phyloP scores from a whole-genome alignment of 53 echinoderm and acorn worm species.

The Pentamera pediparva region DNA sequence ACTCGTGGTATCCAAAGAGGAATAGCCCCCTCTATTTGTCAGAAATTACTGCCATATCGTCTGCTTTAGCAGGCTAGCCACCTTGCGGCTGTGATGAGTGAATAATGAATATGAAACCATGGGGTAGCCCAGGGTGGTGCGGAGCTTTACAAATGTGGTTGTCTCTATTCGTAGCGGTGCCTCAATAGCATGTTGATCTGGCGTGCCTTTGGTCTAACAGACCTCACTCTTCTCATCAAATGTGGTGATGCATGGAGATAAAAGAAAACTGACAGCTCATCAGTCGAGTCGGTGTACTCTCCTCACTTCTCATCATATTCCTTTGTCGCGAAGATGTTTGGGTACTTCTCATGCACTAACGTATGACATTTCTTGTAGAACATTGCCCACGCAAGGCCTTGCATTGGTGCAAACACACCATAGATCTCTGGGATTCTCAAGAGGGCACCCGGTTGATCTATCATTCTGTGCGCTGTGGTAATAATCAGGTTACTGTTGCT shows the following conservation, averaged over 20 bases:
- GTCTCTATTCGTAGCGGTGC: background rate
- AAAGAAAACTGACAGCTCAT: too few relatives aligned
- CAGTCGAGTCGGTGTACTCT: too few relatives aligned
- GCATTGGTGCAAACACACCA: slow-evolving; percentile 3
- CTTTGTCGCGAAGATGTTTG: background rate
- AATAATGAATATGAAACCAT: too few relatives aligned
- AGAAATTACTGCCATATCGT: too few relatives aligned
- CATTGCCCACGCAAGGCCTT: slow-evolving; percentile 16
- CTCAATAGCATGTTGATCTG: too few relatives aligned
- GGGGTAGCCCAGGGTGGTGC: too few relatives aligned
- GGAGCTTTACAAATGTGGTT: background rate
- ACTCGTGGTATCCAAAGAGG: too few relatives aligned
- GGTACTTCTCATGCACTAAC: background rate
- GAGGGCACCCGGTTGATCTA: background rate
- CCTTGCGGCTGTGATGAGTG: too few relatives aligned
- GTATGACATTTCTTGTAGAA: background rate
- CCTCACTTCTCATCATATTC: slow-evolving; percentile 3
- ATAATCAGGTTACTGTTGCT: slow-evolving; percentile 19
- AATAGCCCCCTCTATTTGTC: too few relatives aligned
- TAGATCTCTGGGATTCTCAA: slow-evolving; percentile 15
- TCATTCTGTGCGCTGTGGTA: background rate
- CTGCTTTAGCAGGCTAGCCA: too few relatives aligned
- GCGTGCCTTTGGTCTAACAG: too few relatives aligned
- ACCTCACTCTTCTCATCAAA: background rate
- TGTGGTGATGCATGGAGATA: too few relatives aligned